Evolutionary conservation across 2,113 vertebrate genomes (phyloP), one percentile per base, ranked within the genome.

Genomic region (Myodes glareolus): DNA sequence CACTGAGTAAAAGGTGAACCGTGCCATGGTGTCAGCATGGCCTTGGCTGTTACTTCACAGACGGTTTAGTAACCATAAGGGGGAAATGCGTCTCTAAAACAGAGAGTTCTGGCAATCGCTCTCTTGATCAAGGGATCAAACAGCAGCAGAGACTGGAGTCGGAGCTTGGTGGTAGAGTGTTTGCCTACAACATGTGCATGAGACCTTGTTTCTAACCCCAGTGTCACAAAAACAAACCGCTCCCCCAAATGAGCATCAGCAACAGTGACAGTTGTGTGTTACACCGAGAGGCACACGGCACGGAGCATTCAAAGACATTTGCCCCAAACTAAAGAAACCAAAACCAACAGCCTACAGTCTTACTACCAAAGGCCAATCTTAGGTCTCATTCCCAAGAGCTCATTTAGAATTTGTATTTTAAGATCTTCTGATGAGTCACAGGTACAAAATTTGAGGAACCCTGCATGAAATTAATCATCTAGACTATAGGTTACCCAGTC

Each of bases 401-500:
- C 39, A 85, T 78, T 67, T 50, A 84, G 52, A 88, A 89, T 90
- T 68, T 95, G 68, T 45, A 88, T 93, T 95, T 91, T 95, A 36
- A 90, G 36, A 82, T 33, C 4, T 36, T 85, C 67, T 70, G n/a
- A 25, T 91, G 45, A 80, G 45, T 92, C 39, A 45, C 39, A 45
- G 67, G 10, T 16, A 81, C 13, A 63, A 97, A 88, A 55, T 87
- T 42, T 81, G 36, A 92, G 91, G 88, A 91, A 58, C 14, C 36
- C 13, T 55, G 10, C 21, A 91, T 4, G 63, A 76, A 19, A 70
- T 61, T 55, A 92, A 75, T n/a, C 21, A 90, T 12, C 23, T 27
- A 94, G 31, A 58, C 27, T 47, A 47, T 50, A 77, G 23, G 21
- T 42, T 42, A 75, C 27, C 72, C 4, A 42, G 25, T 75, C 72